Percentiles rank a stretch among this genome's conserved stretches.
Conservation (phyloP, 1,140 invertebrate genomes). For the Tribolium madens region DNA sequence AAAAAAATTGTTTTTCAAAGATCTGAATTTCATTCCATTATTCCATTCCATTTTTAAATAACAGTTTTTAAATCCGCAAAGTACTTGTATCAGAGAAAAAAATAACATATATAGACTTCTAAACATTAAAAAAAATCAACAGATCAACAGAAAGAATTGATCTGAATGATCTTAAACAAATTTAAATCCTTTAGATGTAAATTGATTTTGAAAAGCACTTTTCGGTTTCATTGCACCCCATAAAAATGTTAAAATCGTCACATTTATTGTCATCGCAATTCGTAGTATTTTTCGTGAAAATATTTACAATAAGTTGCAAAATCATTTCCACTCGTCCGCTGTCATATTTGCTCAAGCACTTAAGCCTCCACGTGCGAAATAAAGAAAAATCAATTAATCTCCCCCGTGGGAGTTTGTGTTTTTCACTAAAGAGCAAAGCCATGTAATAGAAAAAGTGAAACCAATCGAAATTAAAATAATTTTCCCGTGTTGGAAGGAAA, state of each 20-base stretch:
- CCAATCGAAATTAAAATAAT: constrained; percentile 12
- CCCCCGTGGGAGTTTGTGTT: not conserved
- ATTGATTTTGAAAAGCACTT: too few relatives aligned
- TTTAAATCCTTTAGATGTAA: too few relatives aligned
- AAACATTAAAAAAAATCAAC: too few relatives aligned
- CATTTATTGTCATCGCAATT: not conserved
- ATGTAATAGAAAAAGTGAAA: not conserved
- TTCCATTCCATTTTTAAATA: too few relatives aligned
- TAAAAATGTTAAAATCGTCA: not conserved
- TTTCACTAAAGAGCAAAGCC: not conserved
- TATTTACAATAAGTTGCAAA: not conserved
- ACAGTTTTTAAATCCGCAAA: too few relatives aligned
- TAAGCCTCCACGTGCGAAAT: not conserved
- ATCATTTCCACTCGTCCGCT: not conserved
- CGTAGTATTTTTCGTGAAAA: not conserved
- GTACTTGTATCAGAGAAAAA: too few relatives aligned
- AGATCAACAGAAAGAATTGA: too few relatives aligned
- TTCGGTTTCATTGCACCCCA: too few relatives aligned
- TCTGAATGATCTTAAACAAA: too few relatives aligned
- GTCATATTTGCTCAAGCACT: not conserved
- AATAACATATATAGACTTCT: too few relatives aligned
- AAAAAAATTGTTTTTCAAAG: too few relatives aligned
- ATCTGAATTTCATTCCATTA: too few relatives aligned
- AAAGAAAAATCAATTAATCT: not conserved
- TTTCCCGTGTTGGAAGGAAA: not conserved